phyloP scores from a whole-genome alignment of 2,113 vertebrate species.

The Pterocles gutturalis region DNA sequence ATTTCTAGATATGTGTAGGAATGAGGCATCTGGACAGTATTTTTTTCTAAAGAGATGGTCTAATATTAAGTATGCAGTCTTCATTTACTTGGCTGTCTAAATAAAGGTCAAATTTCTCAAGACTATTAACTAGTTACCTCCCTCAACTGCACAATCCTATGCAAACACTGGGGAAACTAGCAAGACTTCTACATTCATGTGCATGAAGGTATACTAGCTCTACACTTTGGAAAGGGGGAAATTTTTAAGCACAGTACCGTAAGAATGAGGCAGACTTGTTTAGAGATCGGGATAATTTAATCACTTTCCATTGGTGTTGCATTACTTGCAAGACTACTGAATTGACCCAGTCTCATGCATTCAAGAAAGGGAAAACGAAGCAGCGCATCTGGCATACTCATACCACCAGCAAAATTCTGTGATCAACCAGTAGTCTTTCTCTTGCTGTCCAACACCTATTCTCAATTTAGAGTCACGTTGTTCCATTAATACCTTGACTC shows the following conservation, averaged over 20 bases:
- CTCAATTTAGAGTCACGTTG: not conserved
- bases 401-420: not conserved
- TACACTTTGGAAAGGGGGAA: not conserved
- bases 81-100: not conserved
- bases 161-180: not conserved
- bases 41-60: not conserved
- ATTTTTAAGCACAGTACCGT: not conserved
- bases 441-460: not conserved
- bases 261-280: not conserved
- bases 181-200: not conserved
- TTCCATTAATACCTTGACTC: not conserved
- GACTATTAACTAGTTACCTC: not conserved
- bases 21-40: not conserved
- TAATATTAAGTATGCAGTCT: not conserved
- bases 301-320: not conserved
- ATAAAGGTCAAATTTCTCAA: not conserved
- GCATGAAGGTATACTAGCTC: not conserved
- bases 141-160: not conserved
- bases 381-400: not conserved
- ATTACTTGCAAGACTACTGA: not conserved
- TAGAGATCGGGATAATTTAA: not conserved
- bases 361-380: not conserved
- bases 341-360: not conserved
- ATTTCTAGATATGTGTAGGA: not conserved
- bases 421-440: not conserved